These are phyloP conservation scores for Chromobotia macracanthus DNA, from an alignment of 2,797 vertebrate species.

Conservation along the genomic window DNA sequence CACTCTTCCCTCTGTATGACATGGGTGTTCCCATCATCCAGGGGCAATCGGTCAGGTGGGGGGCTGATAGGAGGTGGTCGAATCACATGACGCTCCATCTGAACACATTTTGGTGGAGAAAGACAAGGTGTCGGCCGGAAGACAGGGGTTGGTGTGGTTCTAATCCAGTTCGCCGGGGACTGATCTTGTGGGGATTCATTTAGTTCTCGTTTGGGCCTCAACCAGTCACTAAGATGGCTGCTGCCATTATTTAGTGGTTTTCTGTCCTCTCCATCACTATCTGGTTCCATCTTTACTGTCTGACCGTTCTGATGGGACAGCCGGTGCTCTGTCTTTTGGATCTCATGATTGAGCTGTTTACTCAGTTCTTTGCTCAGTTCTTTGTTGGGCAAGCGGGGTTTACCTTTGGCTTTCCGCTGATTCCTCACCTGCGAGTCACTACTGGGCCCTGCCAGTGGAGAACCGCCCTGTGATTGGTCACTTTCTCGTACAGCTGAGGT, in stretches of 20 bases:
- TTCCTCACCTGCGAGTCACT: slow-evolving; percentile 80
- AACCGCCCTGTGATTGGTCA: slow-evolving; percentile 83
- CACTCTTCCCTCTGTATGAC: slow-evolving; percentile 91
- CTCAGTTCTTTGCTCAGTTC: slow-evolving; percentile 89
- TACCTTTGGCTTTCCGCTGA: slow-evolving; percentile 83
- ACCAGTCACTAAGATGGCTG: slow-evolving; percentile 79
- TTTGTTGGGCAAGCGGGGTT: slow-evolving; percentile 83
- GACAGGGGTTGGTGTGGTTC: slow-evolving; percentile 74
- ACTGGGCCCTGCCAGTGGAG: slow-evolving; percentile 86
- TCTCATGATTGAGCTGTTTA: slow-evolving; percentile 88
- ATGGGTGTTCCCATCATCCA: slow-evolving; percentile 86
- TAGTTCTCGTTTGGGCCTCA: slow-evolving; percentile 80
- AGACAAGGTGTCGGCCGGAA: slow-evolving; percentile 85
- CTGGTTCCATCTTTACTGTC: slow-evolving; percentile 86
- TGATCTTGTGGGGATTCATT: slow-evolving; percentile 80
- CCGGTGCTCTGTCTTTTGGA: slow-evolving; percentile 84
- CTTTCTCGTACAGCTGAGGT: slow-evolving; percentile 75
- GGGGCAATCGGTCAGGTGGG: slow-evolving; percentile 87
- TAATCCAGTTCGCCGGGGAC: slow-evolving; percentile 71
- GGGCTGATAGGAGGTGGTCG: slow-evolving; percentile 94
- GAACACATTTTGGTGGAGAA: slow-evolving; percentile 90
- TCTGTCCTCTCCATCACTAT: slow-evolving; percentile 83
- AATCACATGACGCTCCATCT: slow-evolving; percentile 96
- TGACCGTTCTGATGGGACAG: slow-evolving; percentile 75
- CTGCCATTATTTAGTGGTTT: slow-evolving; percentile 81